These are phyloP conservation scores for Holacanthella duospinosa DNA, from an alignment of 2,888 invertebrate genomes.

Conservation along the genomic window DNA sequence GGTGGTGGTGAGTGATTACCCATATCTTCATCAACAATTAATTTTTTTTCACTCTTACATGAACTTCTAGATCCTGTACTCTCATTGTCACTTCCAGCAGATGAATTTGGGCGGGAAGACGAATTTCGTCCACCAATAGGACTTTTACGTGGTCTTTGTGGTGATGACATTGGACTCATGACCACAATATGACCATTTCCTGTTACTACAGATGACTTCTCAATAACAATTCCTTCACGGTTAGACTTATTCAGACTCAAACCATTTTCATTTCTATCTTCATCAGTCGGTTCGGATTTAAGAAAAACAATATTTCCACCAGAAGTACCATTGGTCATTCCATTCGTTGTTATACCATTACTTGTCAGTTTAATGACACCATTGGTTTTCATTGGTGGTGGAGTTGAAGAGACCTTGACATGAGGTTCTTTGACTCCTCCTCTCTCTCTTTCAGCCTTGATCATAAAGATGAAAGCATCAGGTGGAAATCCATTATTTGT, in stretches of 20 bases:
- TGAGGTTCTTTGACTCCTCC: constrained; percentile 16
- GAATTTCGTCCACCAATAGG: constrained; percentile 8
- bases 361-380: constrained; percentile 20
- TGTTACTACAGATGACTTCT: not conserved
- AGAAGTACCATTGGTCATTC: not conserved
- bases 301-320: constrained; percentile 9
- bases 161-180: not conserved
- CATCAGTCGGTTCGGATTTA: constrained; percentile 9
- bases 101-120: not conserved
- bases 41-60: constrained; percentile 3
- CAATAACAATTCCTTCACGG: constrained; percentile 15
- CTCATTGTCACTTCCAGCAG: constrained; percentile 19
- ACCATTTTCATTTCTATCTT: constrained; percentile 2
- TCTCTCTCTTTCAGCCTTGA: constrained; percentile 20
- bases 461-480: constrained; percentile 31
- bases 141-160: not conserved
- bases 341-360: constrained; percentile 10
- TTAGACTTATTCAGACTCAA: not conserved
- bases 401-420: constrained; percentile 6
- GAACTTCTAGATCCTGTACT: constrained; percentile 20
- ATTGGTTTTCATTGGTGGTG: constrained; percentile 16
- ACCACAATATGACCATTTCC: constrained; percentile 1
- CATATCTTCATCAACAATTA: not conserved
- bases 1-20: constrained; percentile 2
- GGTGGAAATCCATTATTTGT: constrained; percentile 29